These are phyloP conservation scores for Sinohyriopsis cumingii DNA, from an alignment of 2,888 invertebrate genomes.

Conservation along the genomic window DNA sequence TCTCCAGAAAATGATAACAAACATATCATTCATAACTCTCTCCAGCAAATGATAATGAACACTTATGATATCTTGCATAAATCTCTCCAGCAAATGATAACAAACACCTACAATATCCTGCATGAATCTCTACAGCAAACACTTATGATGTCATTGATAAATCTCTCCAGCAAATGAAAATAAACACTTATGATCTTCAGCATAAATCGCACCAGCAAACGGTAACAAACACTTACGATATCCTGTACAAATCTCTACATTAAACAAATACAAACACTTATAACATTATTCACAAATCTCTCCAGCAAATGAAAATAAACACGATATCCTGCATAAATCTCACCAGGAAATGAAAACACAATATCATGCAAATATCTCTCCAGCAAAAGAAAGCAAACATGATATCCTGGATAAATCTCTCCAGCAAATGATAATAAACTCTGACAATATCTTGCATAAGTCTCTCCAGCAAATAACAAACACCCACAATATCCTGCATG, in stretches of 20 bases:
- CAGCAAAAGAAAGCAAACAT: constrained; percentile 25
- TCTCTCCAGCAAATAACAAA: constrained; percentile 30
- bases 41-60: background rate
- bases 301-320: constrained; percentile 25
- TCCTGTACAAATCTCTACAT: constrained; percentile 53
- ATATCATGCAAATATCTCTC: constrained; percentile 58
- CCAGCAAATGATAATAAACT: constrained; percentile 23
- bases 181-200: constrained; percentile 58
- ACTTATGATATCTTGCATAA: constrained; percentile 63
- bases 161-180: constrained; percentile 36
- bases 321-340: constrained; percentile 60
- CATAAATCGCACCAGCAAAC: constrained; percentile 49
- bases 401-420: constrained; percentile 57
- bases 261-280: constrained; percentile 41
- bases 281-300: constrained; percentile 57
- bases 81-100: constrained; percentile 36
- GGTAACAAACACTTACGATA: constrained; percentile 50
- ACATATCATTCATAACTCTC: too few species aligned
- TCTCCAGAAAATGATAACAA: too few species aligned
- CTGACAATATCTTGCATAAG: constrained; percentile 64
- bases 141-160: constrained; percentile 63
- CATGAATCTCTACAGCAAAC: constrained; percentile 41
- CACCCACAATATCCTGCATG: too few species aligned
- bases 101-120: constrained; percentile 58
- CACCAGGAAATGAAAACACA: constrained; percentile 32